A percentile compares a stretch with the other conserved stretches of the same genome.
Evolutionary conservation across 2,888 invertebrate genomes (phyloP).

Genomic region (Galerucella pusilla): DNA sequence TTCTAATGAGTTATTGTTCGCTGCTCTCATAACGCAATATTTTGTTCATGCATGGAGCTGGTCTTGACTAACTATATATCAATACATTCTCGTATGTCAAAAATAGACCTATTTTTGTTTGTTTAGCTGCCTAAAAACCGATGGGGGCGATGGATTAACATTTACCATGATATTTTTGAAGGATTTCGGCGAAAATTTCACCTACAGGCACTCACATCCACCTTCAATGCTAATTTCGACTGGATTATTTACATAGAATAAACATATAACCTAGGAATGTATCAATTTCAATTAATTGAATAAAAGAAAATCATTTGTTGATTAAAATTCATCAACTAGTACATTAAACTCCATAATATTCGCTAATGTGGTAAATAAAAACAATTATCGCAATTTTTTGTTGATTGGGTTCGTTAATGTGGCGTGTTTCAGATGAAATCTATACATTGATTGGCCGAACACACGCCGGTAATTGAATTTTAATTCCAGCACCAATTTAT

Average conservation of each 20-base stretch:
- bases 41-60: no score
- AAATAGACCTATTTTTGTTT: no score
- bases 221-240: background rate
- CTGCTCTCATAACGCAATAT: no score
- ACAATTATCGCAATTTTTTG: conserved; percentile 41
- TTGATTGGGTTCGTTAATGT: conserved; percentile 42
- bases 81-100: no score
- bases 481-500: conserved; percentile 60
- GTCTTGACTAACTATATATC: no score
- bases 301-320: conserved; percentile 6
- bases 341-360: conserved; percentile 34
- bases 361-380: conserved; percentile 37
- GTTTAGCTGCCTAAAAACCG: no score
- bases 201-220: background rate
- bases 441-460: conserved; percentile 41
- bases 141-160: no score
- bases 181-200: no score
- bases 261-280: background rate
- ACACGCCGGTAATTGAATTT: conserved; percentile 57
- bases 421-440: conserved; percentile 40
- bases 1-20: no score
- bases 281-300: conserved; percentile 10
- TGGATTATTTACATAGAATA: background rate
- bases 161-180: no score
- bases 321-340: conserved; percentile 31